These are phyloP conservation scores for Machimus atricapillus DNA, from an alignment of 2,888 invertebrate genomes.

Conservation along the genomic window DNA sequence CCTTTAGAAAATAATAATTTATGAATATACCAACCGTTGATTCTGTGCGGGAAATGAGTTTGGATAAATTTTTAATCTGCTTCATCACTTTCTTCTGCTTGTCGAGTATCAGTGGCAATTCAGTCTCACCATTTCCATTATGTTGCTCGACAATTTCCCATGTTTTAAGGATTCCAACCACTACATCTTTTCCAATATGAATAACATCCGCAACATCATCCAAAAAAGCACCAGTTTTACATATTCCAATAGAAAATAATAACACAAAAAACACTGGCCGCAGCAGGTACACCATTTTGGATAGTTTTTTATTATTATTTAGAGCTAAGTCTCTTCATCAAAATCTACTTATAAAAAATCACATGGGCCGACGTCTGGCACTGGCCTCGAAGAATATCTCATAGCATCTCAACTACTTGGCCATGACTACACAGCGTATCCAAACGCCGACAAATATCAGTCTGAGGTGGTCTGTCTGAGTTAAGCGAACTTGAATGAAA, in stretches of 20 bases:
- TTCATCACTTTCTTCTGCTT: constrained; percentile 70
- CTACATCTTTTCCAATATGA: constrained; percentile 67
- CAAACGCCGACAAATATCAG: background rate
- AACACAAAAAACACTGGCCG: constrained; percentile 48
- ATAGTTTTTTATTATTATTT: background rate
- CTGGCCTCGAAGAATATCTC: background rate
- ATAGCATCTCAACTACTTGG: background rate
- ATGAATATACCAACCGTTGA: constrained; percentile 52
- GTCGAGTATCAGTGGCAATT: constrained; percentile 68
- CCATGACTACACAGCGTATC: background rate
- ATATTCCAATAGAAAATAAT: background rate
- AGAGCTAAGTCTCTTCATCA: background rate
- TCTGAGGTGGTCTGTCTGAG: background rate
- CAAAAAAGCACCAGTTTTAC: constrained; percentile 60
- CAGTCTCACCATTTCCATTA: constrained; percentile 65
- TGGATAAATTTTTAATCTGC: constrained; percentile 59
- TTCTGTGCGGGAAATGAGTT: constrained; percentile 60
- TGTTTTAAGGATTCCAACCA: constrained; percentile 67
- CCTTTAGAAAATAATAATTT: background rate
- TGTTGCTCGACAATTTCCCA: constrained; percentile 72
- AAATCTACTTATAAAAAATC: background rate
- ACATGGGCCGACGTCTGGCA: background rate
- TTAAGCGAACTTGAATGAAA: background rate
- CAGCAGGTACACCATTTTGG: constrained; percentile 23
- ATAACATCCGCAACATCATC: constrained; percentile 70